phyloP scores from a whole-genome alignment of 1,140 invertebrate species.

The Probaryconus sp. region DNA sequence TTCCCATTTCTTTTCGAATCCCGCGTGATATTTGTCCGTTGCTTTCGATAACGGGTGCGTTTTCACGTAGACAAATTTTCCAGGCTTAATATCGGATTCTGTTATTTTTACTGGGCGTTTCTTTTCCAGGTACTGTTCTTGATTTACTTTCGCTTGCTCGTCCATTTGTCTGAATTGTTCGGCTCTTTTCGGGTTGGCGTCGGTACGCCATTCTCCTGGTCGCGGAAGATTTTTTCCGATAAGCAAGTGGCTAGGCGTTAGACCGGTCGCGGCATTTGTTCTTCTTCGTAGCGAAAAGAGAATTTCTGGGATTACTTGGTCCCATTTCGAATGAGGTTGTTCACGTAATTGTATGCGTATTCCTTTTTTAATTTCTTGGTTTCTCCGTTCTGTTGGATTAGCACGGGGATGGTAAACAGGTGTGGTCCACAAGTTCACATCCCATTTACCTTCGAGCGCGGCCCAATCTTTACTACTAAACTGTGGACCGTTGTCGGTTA shows the following conservation, averaged over 20 bases:
- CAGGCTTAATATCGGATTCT: not conserved
- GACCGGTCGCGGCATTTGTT: not conserved
- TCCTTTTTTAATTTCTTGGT: conserved; percentile 11
- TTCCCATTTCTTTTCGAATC: conserved; percentile 37
- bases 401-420: conserved; percentile 11
- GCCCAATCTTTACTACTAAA: conserved; percentile 1
- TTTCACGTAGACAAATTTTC: conserved; percentile 5
- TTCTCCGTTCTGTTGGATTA: conserved; percentile 8
- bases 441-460: not conserved
- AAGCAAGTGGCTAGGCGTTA: not conserved
- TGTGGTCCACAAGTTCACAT: not conserved
- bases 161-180: not conserved
- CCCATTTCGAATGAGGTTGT: conserved; percentile 3
- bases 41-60: conserved; percentile 10
- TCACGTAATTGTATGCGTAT: not conserved
- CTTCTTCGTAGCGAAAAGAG: not conserved
- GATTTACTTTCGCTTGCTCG: not conserved
- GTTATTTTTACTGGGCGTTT: not conserved
- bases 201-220: conserved; percentile 18
- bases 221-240: not conserved
- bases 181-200: not conserved
- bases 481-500: conserved; percentile 35
- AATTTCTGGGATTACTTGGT: conserved; percentile 8
- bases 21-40: conserved; percentile 8
- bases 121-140: conserved; percentile 1